A percentile compares a stretch with the other conserved stretches of the same genome.
phyloP scores from a whole-genome alignment of 2,888 invertebrate genomes.

The Mycogona germanica region DNA sequence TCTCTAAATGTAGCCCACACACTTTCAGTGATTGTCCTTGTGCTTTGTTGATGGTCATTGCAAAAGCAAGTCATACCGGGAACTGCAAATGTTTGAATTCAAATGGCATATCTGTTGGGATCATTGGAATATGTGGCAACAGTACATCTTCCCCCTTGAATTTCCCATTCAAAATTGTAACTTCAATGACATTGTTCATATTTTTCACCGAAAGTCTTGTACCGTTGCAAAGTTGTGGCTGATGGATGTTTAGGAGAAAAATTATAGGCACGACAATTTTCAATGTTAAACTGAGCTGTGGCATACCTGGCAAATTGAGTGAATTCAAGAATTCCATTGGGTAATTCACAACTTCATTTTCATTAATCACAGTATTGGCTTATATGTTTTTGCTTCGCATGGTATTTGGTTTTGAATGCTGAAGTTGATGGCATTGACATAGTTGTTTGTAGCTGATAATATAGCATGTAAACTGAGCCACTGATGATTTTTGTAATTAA shows the following conservation, averaged over 20 bases:
- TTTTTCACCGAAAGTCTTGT: conserved; percentile 24
- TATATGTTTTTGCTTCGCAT: too few species aligned
- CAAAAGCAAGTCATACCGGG: conserved; percentile 22
- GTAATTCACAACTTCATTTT: conserved; percentile 22
- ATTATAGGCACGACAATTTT: conserved; percentile 25
- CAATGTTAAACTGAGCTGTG: conserved; percentile 23
- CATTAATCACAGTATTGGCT: conserved; percentile 20
- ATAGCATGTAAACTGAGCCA: too few species aligned
- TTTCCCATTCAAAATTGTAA: conserved; percentile 21
- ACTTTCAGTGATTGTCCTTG: conserved; percentile 22
- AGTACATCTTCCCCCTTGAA: conserved; percentile 23
- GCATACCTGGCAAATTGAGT: conserved; percentile 22
- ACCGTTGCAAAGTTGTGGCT: conserved; percentile 26
- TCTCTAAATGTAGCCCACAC: conserved; percentile 17
- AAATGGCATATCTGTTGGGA: conserved; percentile 21
- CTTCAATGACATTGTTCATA: conserved; percentile 23
- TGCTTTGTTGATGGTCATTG: conserved; percentile 23
- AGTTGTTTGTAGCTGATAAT: too few species aligned
- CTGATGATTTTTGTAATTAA: too few species aligned
- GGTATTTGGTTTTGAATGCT: too few species aligned
- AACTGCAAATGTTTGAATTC: conserved; percentile 23
- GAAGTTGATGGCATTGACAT: too few species aligned
- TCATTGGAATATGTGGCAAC: conserved; percentile 23
- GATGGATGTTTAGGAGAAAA: conserved; percentile 25
- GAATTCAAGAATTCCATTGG: conserved; percentile 24